Evolutionary conservation across 1,140 invertebrate species (phyloP).

Genomic region (Zaprionus capensis): DNA sequence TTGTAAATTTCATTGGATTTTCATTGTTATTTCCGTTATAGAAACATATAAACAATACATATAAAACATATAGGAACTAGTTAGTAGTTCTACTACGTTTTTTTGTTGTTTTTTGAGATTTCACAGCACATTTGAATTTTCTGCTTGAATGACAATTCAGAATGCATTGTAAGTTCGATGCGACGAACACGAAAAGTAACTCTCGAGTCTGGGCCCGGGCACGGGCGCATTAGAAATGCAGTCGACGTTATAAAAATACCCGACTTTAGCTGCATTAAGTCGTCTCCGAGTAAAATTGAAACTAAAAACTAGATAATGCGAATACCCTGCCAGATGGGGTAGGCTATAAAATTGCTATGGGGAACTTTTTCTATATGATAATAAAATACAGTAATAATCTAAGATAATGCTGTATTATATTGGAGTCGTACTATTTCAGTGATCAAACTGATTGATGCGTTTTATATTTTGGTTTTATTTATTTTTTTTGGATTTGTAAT

Average conservation of each 20-base stretch:
- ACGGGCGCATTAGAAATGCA: constrained; percentile 11
- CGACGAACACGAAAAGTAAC: constrained; percentile 2
- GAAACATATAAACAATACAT: constrained; percentile 1
- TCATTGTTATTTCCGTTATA: constrained; percentile 6
- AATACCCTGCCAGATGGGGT: neutral
- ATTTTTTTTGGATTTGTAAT: neutral
- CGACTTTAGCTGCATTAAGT: constrained; percentile 1
- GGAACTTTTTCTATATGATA: neutral
- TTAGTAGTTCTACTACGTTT: neutral
- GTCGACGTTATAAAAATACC: neutral
- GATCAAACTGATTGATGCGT: no score
- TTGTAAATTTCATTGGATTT: constrained; percentile 3
- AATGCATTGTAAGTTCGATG: constrained; percentile 16
- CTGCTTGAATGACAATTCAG: constrained; percentile 38
- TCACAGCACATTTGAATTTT: constrained; percentile 35
- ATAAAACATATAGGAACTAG: constrained; percentile 1
- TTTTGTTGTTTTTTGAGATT: constrained; percentile 5
- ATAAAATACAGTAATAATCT: neutral
- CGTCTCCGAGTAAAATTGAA: neutral
- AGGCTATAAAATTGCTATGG: neutral
- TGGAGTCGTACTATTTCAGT: no score
- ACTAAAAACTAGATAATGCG: neutral
- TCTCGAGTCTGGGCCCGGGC: neutral
- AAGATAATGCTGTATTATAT: no score
- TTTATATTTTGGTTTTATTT: neutral